These are phyloP conservation scores for Pedetes capensis DNA, from an alignment of 2,113 vertebrate genomes.

Conservation along the genomic window DNA sequence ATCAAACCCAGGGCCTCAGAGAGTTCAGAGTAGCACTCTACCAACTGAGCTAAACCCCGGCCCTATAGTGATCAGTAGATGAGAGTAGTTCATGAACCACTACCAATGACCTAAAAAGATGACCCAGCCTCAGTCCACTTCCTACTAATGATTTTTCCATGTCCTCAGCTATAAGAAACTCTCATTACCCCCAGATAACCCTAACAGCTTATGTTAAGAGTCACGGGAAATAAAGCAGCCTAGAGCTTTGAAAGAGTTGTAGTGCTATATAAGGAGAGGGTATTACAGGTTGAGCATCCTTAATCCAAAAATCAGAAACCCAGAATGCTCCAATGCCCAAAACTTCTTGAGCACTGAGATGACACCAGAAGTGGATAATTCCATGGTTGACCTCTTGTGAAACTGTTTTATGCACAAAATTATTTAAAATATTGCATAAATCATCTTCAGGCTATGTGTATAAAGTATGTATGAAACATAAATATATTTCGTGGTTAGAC, in stretches of 20 bases:
- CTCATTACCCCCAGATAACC: neutral
- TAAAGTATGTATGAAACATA: neutral
- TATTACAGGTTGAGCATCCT: neutral
- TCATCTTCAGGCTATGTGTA: neutral
- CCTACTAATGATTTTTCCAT: neutral
- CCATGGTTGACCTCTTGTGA: neutral
- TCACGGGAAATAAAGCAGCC: constrained; percentile 23
- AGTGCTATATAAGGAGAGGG: neutral
- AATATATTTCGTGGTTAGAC: neutral
- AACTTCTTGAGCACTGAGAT: neutral
- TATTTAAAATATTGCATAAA: neutral
- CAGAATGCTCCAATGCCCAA: neutral
- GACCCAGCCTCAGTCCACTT: neutral
- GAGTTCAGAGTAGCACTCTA: too few species aligned
- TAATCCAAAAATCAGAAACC: neutral
- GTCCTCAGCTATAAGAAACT: neutral
- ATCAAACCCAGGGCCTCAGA: too few species aligned
- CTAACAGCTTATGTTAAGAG: constrained; percentile 17
- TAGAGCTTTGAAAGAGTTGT: neutral
- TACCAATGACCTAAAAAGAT: neutral
- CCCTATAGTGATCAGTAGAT: neutral
- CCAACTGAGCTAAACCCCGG: too few species aligned
- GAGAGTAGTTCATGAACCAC: neutral
- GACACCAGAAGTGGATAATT: neutral
- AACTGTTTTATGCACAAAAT: neutral